Evolutionary conservation across 2,113 vertebrate species (phyloP), one percentile per base, ranked within the genome.

Genomic region (Isichthys henryi): DNA sequence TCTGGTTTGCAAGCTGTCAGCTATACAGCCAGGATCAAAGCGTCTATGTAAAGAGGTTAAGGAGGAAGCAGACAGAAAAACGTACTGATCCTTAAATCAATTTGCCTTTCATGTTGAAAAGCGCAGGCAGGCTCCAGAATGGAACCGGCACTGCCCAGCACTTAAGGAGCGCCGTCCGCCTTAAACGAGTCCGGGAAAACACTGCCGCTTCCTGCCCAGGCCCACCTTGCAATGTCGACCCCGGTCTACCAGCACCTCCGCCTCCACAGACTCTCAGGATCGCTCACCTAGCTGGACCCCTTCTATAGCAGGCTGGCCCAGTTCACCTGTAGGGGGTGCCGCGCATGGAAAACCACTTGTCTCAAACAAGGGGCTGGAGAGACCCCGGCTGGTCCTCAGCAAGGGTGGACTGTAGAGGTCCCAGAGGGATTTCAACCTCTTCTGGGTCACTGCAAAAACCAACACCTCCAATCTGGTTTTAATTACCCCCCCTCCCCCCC

Each of bases 261-360:
- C 35, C 80, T 48, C 49, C 45, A 17, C 84, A 46, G 2, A 7
- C 84, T 17, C n/a, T 1, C 48, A 1, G 27, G 48, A 11, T 27
- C 19, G 5, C 58, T 70, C 46, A 23, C 82, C 39, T 1, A 83
- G 80, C 5, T 39, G 39, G 80, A 35, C 35, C 17, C 39, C 31
- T 2, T 83, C 13, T 43, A 88, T 2, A 1, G 9, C 52, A 15
- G 58, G 13, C 62, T 39, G 43, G 88, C 92, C 89, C 23, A 93
- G 89, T 93, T 92, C 92, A 91, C 80, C 89, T 91, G 92, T 88
- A 94, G 82, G 35, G 21, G 43, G 43, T 0, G 19, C 45, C 10
- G 82, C 9, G 19, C 45, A n/a, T 48, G 45, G 43, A 23, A n/a
- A 84, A 84, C 11, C 10, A 62, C 6, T 62, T 58, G 35, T 39